phyloP scores from a whole-genome alignment of 2,113 vertebrate genomes.

The Zosterops hypoxanthus region DNA sequence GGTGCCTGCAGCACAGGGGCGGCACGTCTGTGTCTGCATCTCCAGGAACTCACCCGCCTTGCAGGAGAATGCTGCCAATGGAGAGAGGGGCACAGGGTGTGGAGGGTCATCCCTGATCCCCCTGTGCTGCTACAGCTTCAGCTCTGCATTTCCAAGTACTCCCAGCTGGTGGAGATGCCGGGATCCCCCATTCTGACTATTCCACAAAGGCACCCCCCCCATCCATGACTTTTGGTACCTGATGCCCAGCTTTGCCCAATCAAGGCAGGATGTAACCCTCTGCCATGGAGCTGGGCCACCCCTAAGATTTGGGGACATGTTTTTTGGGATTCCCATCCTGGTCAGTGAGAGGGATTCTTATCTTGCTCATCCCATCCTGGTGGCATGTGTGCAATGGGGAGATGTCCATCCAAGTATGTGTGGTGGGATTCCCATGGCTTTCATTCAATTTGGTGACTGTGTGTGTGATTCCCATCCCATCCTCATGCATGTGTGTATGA shows the following conservation, averaged over 20 bases:
- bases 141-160: fast-evolving
- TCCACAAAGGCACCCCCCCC: background rate
- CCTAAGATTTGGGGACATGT: fast-evolving
- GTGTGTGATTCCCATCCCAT: background rate
- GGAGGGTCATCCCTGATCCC: fast-evolving
- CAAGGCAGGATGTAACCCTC: background rate
- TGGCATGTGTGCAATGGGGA: background rate
- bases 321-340: background rate
- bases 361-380: background rate
- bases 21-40: slow-evolving; percentile 90
- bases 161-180: no score
- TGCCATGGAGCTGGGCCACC: background rate
- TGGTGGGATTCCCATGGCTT: background rate
- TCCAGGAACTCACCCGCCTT: slow-evolving; percentile 90
- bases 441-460: background rate
- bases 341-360: background rate
- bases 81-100: background rate
- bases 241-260: fast-evolving
- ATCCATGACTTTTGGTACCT: background rate
- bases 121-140: slow-evolving; percentile 43
- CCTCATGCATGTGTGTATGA: no score
- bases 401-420: background rate
- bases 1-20: slow-evolving; percentile 84
- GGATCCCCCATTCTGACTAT: background rate
- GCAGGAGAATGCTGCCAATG: slow-evolving; percentile 88